Evolutionary conservation across 2,113 vertebrate species (phyloP).

Genomic region (Cololabis saira): DNA sequence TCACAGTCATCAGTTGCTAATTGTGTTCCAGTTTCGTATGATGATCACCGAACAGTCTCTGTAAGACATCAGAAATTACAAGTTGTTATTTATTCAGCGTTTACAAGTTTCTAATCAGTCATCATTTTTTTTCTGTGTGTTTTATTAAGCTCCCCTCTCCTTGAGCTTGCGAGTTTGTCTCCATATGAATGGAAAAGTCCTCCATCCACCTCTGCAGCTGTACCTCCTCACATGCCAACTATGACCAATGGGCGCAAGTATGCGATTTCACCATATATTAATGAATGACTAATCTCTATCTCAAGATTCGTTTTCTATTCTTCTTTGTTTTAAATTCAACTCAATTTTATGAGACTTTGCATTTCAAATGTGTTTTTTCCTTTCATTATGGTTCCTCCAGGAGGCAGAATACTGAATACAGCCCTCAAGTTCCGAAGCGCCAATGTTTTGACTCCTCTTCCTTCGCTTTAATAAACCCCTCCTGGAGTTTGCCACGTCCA

Average conservation of each 20-base stretch:
- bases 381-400: slow-evolving; percentile 70
- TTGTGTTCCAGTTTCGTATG: too few relatives aligned
- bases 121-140: slow-evolving; percentile 13
- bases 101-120: neutral
- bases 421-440: slow-evolving; percentile 79
- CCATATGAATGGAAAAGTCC: slow-evolving; percentile 61
- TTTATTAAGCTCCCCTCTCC: slow-evolving; percentile 44
- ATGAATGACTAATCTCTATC: slow-evolving; percentile 9
- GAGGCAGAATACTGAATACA: slow-evolving; percentile 81
- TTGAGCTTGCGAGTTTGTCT: slow-evolving; percentile 36
- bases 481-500: slow-evolving; percentile 1
- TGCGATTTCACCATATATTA: slow-evolving; percentile 12
- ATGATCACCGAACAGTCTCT: too few relatives aligned
- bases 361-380: neutral
- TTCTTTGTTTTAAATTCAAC: neutral
- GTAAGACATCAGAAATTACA: neutral
- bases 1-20: too few relatives aligned
- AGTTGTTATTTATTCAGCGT: neutral
- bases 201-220: neutral
- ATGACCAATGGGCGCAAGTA: slow-evolving; percentile 64
- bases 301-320: neutral
- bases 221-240: slow-evolving; percentile 4
- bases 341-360: neutral
- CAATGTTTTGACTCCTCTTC: slow-evolving; percentile 79
- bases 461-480: slow-evolving; percentile 50